Evolutionary conservation across 2,113 vertebrate species (phyloP), one percentile per base, ranked within the genome.

Genomic region (Tursiops truncatus): DNA sequence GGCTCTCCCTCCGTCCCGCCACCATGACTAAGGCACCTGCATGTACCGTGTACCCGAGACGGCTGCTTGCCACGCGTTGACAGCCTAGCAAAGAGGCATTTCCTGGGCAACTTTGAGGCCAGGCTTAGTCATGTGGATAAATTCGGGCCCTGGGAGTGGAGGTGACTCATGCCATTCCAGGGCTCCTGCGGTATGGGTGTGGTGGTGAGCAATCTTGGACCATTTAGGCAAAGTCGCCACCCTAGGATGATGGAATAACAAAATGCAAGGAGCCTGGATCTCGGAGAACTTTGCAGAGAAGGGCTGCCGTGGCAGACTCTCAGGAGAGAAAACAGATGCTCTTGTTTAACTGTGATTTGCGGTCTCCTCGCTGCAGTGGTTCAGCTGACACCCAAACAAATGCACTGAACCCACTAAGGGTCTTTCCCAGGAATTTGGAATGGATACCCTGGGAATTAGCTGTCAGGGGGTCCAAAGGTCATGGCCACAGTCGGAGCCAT

Each of bases 141-240:
- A 17, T 86, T 65, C n/a, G 83, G 74, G 53, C 47, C 26, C 33
- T 20, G 14, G 23, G 36, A 28, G 44, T 31, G 53, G 20, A 63
- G 77, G 25, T 0, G 31, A 82, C 20, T 3, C 0, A 0, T 31
- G 9, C 2, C 5, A 50, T 68, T 62, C 38, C 38, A 56, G 56
- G 6, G 25, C 73, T 63, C 38, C 65, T 6, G 15, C 0, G 0
- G 9, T 31, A 7, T 28, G 81, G 50, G 26, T 20, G 28, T 6
- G 15, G 9, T 23, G 41, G 13, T 60, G 23, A 44, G 33, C 67
- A 28, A 0, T 8, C 47, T 14, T 15, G 60, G 65, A 36, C 53
- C n/a, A 36, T 0, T 4, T 1, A n/a, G 63, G 21, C n/a, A 14
- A 68, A 41, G n/a, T n/a, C 1, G 0, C 12, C 50, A 8, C 56